These are phyloP conservation scores for Oscheius sp. DNA, from an alignment of 2,888 invertebrate genomes.

Conservation along the genomic window DNA sequence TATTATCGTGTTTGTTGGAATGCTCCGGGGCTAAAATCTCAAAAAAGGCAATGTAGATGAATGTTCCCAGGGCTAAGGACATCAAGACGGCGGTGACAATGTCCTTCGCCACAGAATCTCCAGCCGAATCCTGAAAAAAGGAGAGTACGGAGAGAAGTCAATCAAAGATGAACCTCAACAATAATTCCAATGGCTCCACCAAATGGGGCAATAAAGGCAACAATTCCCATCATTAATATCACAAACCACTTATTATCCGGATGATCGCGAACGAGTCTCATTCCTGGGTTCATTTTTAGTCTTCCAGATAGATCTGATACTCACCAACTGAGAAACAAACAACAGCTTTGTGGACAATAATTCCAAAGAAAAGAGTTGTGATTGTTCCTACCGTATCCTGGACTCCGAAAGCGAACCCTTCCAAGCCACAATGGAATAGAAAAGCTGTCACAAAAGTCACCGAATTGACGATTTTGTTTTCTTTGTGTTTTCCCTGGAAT, in stretches of 20 bases:
- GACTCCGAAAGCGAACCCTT: slow-evolving; percentile 64
- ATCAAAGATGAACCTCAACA: slow-evolving; percentile 42
- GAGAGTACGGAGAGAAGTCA: neutral
- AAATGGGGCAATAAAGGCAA: slow-evolving; percentile 49
- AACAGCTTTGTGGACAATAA: slow-evolving; percentile 58
- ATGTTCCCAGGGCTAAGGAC: slow-evolving; percentile 60
- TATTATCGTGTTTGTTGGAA: slow-evolving; percentile 52
- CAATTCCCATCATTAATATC: slow-evolving; percentile 40
- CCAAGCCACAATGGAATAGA: slow-evolving; percentile 57
- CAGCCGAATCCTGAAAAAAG: slow-evolving; percentile 42
- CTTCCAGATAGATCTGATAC: neutral
- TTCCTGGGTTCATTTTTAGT: slow-evolving; percentile 29
- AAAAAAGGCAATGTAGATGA: slow-evolving; percentile 63
- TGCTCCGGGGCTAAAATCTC: slow-evolving; percentile 62
- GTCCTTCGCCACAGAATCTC: slow-evolving; percentile 52
- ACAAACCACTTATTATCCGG: slow-evolving; percentile 45
- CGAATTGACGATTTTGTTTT: slow-evolving; percentile 31
- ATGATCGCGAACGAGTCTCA: slow-evolving; percentile 47
- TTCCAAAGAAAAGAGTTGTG: slow-evolving; percentile 59
- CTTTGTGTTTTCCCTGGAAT: slow-evolving; percentile 15
- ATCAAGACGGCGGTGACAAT: slow-evolving; percentile 49
- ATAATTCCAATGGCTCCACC: slow-evolving; percentile 60
- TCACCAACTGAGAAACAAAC: slow-evolving; percentile 54
- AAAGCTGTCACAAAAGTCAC: slow-evolving; percentile 54
- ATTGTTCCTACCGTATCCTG: slow-evolving; percentile 47